Conservation (phyloP, 2,888 invertebrate genomes). For the Acanthosepion pharaonis region DNA sequence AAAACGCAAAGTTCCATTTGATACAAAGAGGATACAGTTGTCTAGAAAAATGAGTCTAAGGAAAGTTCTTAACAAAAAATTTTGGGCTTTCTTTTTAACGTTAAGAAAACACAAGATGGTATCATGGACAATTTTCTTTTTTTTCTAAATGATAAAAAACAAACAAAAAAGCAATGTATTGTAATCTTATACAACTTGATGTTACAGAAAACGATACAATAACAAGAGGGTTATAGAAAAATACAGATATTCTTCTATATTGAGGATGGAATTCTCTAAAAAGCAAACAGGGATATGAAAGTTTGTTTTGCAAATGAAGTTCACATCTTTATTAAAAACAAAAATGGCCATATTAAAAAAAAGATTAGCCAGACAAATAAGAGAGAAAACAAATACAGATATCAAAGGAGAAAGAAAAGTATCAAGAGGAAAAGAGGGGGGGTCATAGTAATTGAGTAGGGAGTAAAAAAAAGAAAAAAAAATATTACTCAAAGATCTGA, state of each 20-base stretch:
- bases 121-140: not conserved
- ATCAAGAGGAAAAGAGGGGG: not conserved
- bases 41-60: not conserved
- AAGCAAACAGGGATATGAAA: too few species aligned
- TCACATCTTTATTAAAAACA: not conserved
- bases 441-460: not conserved
- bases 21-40: not conserved
- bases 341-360: not conserved
- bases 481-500: not conserved
- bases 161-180: not conserved
- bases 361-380: too few species aligned
- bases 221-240: not conserved
- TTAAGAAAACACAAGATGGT: not conserved
- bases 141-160: not conserved
- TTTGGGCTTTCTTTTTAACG: not conserved
- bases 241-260: not conserved
- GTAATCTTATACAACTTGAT: not conserved
- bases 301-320: not conserved
- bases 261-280: not conserved
- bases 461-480: not conserved
- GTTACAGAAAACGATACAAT: not conserved
- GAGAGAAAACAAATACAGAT: too few species aligned
- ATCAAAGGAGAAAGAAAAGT: too few species aligned
- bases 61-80: not conserved
- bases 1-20: not conserved